A percentile compares a stretch with the other conserved stretches of the same genome.
Evolutionary conservation across 2,888 invertebrate species (phyloP).

Genomic region (Dasypolia templi): DNA sequence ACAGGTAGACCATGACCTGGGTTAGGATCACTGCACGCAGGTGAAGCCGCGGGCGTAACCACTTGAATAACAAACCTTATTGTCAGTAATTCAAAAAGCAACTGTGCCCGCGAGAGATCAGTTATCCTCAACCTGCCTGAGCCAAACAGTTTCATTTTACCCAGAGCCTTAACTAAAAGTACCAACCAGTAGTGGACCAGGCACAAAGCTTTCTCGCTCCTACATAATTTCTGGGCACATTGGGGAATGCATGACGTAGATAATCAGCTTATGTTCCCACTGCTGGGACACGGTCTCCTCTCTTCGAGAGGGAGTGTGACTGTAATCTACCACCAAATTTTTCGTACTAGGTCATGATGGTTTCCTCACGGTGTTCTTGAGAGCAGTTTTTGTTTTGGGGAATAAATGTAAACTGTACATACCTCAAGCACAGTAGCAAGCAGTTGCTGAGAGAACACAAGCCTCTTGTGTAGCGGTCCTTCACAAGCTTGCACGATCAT

Average conservation of each 20-base stretch:
- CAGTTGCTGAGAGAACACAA: slow-evolving; percentile 98
- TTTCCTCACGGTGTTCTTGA: not conserved
- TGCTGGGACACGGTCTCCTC: not conserved
- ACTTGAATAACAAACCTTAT: not conserved
- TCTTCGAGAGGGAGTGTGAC: not conserved
- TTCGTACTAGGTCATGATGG: not conserved
- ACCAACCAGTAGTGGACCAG: not conserved
- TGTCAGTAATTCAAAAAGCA: not conserved
- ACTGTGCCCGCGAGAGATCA: not conserved
- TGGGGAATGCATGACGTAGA: not conserved
- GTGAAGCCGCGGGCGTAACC: too few relatives aligned
- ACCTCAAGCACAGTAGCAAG: slow-evolving; percentile 95
- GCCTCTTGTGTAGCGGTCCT: slow-evolving; percentile 95
- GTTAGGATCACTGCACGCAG: too few relatives aligned
- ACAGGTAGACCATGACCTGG: too few relatives aligned
- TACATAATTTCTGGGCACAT: not conserved
- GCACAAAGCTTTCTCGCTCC: not conserved
- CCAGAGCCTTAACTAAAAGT: not conserved
- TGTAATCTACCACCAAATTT: not conserved
- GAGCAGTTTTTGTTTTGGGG: not conserved
- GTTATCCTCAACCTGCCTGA: not conserved
- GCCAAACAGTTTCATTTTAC: not conserved
- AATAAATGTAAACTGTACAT: slow-evolving; percentile 1
- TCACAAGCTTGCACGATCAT: slow-evolving; percentile 98
- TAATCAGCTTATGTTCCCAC: not conserved